phyloP scores from a whole-genome alignment of 2,797 vertebrate species.

The Sarcoramphus papa region DNA sequence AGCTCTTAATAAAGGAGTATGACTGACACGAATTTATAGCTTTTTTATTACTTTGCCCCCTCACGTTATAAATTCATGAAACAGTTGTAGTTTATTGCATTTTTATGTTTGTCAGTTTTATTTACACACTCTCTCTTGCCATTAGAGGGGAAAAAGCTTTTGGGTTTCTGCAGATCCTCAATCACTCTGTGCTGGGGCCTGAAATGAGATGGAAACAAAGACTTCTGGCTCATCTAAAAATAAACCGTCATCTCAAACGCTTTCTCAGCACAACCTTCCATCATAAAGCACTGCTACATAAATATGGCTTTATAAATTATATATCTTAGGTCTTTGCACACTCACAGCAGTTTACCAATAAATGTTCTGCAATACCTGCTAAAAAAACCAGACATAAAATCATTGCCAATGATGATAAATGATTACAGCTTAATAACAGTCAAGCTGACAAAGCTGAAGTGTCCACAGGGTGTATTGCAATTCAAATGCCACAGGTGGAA shows the following conservation, averaged over 20 bases:
- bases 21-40: slow-evolving; percentile 23
- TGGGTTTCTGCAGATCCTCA: slow-evolving; percentile 27
- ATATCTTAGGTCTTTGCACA: background rate
- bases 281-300: slow-evolving; percentile 35
- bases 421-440: slow-evolving; percentile 16
- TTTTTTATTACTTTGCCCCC: slow-evolving; percentile 45
- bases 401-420: slow-evolving; percentile 35
- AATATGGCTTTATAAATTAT: slow-evolving; percentile 50
- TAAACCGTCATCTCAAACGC: background rate
- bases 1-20: slow-evolving; percentile 11
- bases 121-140: slow-evolving; percentile 35
- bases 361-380: background rate
- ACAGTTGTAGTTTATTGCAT: slow-evolving; percentile 22
- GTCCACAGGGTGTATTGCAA: background rate
- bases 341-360: slow-evolving; percentile 43
- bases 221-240: slow-evolving; percentile 42
- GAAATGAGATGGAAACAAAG: slow-evolving; percentile 18
- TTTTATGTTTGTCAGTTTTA: slow-evolving; percentile 52
- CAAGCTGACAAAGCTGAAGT: slow-evolving; percentile 46
- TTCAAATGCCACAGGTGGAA: slow-evolving; percentile 17
- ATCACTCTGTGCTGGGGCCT: background rate
- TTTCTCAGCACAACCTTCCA: slow-evolving; percentile 31
- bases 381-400: background rate
- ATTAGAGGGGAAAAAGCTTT: slow-evolving; percentile 18
- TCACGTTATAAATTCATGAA: slow-evolving; percentile 36